A percentile compares a stretch with the other conserved stretches of the same genome.
Evolutionary conservation across 2,113 vertebrate genomes (phyloP).

Genomic region (Mirounga angustirostris): DNA sequence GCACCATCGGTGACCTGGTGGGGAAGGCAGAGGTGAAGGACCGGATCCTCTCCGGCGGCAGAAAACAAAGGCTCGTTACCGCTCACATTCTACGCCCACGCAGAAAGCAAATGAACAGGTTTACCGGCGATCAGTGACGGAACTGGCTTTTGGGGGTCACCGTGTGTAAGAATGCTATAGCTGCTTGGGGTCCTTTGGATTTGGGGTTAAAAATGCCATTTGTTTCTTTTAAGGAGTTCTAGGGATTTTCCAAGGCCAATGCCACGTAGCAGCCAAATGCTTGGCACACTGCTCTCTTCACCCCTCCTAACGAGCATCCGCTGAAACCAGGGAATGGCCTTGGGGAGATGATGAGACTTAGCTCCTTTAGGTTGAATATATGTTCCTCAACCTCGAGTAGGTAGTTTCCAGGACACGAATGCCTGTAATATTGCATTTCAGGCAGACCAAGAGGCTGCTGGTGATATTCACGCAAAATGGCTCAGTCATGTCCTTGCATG

Average conservation of each 20-base stretch:
- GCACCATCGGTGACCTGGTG: not conserved
- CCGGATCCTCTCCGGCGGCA: too few species aligned
- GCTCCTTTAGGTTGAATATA: not conserved
- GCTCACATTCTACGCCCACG: not conserved
- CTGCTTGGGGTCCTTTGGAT: conserved; percentile 38
- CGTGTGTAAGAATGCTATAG: not conserved
- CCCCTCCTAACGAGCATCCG: not conserved
- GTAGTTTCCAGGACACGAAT: not conserved
- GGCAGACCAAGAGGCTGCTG: not conserved
- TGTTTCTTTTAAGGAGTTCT: conserved; percentile 55
- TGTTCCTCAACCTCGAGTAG: not conserved
- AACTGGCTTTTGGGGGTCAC: not conserved
- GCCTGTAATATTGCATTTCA: not conserved
- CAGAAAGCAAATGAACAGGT: not conserved
- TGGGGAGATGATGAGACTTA: not conserved
- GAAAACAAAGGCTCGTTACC: not conserved
- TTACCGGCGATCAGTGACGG: not conserved
- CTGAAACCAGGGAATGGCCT: not conserved
- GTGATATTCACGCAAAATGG: too few species aligned
- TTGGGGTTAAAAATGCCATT: conserved; percentile 55
- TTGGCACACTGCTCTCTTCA: not conserved
- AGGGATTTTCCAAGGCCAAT: conserved; percentile 72
- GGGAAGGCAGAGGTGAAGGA: not conserved
- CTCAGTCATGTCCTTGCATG: not conserved
- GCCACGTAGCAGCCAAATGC: not conserved